Conservation (phyloP, 2,797 vertebrate species). For the Argentina silus region DNA sequence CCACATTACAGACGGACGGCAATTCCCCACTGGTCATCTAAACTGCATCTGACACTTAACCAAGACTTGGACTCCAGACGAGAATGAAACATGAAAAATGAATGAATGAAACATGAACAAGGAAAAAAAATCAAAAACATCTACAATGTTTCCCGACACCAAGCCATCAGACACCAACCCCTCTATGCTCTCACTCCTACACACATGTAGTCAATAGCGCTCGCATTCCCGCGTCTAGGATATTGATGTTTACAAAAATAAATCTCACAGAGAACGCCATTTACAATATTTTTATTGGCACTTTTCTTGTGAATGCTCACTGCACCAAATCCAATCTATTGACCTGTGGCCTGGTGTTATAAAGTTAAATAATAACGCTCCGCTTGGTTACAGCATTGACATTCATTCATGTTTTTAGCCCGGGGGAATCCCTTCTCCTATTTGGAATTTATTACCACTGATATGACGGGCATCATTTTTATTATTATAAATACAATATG, state of each 20-base stretch:
- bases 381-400: neutral
- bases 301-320: conserved; percentile 44
- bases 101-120: conserved; percentile 10
- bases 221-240: conserved; percentile 33
- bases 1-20: too few species aligned
- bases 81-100: neutral
- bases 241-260: conserved; percentile 62
- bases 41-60: too few species aligned
- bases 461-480: too few species aligned
- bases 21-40: too few species aligned
- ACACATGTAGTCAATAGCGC: conserved; percentile 49
- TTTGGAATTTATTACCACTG: too few species aligned
- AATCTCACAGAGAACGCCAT: conserved; percentile 54
- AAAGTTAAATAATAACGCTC: conserved; percentile 42
- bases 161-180: neutral
- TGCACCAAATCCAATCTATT: conserved; percentile 42
- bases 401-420: conserved; percentile 41
- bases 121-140: conserved; percentile 20
- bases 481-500: too few species aligned
- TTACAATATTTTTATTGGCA: conserved; percentile 41
- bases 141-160: neutral
- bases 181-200: conserved; percentile 21
- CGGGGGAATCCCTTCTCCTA: conserved; percentile 36
- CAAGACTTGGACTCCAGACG: neutral
- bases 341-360: conserved; percentile 28